phyloP scores from a whole-genome alignment of 2,888 invertebrate genomes.

The Plebejus argus region DNA sequence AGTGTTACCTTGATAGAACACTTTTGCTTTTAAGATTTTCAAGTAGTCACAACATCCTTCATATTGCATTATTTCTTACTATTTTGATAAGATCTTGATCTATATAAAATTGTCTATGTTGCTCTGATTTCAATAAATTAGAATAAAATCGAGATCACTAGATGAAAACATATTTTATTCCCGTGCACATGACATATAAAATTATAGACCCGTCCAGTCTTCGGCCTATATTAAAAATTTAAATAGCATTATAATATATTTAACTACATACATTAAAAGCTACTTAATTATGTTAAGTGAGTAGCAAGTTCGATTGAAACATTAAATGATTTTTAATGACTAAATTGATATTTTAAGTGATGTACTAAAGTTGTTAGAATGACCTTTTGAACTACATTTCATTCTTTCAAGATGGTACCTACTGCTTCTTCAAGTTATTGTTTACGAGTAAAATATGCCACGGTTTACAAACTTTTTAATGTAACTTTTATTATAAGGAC shows the following conservation, averaged over 20 bases:
- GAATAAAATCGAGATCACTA: background rate
- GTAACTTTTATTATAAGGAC: no score
- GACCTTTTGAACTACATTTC: conserved; percentile 3
- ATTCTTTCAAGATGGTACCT: no score
- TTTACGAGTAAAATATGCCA: no score
- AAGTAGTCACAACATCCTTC: background rate
- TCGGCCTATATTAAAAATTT: background rate
- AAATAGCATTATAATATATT: conserved; percentile 3
- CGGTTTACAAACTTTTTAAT: no score
- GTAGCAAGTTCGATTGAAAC: background rate
- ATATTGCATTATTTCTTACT: background rate
- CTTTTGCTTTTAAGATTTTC: no score
- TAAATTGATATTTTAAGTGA: background rate
- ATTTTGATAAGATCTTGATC: background rate
- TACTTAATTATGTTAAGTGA: conserved; percentile 1
- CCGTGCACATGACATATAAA: conserved; percentile 12
- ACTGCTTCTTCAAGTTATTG: no score
- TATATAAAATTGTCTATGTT: background rate
- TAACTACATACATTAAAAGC: background rate
- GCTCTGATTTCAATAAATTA: background rate
- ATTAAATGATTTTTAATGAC: background rate
- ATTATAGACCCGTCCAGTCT: background rate
- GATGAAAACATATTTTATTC: background rate
- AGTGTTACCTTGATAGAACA: no score
- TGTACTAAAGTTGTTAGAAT: background rate